These are phyloP conservation scores for Ooceraea biroi DNA, from an alignment of 1,140 invertebrate genomes.

Conservation along the genomic window DNA sequence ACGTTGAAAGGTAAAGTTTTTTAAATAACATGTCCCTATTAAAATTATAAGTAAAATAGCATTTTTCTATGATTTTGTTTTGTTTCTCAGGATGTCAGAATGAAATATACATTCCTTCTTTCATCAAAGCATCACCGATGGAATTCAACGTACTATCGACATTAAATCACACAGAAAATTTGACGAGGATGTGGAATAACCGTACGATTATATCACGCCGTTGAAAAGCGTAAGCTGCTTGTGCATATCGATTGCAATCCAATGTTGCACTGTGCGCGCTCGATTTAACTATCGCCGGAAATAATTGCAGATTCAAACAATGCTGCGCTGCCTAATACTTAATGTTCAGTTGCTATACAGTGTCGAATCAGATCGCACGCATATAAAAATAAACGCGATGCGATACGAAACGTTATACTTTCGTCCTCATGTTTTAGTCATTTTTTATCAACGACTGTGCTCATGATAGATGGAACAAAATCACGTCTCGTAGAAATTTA, in stretches of 20 bases:
- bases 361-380: neutral
- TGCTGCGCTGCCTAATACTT: neutral
- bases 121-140: neutral
- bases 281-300: constrained; percentile 32
- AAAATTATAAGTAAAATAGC: constrained; percentile 16
- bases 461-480: neutral
- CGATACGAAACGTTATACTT: constrained; percentile 45
- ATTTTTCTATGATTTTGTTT: neutral
- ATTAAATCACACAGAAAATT: constrained; percentile 22
- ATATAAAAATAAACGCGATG: constrained; percentile 64
- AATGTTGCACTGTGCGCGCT: constrained; percentile 5
- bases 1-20: neutral
- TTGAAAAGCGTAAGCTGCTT: constrained; percentile 37
- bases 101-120: neutral
- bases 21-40: neutral
- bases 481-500: neutral
- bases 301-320: constrained; percentile 25
- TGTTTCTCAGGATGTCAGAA: neutral
- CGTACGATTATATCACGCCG: constrained; percentile 21
- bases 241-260: constrained; percentile 37
- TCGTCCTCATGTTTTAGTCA: constrained; percentile 27
- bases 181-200: neutral
- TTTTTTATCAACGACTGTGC: constrained; percentile 52
- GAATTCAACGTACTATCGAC: neutral
- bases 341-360: neutral